Evolutionary conservation across 2,888 invertebrate genomes (phyloP), one percentile per base, ranked within the genome.

Genomic region (Andrena haemorrhoa): DNA sequence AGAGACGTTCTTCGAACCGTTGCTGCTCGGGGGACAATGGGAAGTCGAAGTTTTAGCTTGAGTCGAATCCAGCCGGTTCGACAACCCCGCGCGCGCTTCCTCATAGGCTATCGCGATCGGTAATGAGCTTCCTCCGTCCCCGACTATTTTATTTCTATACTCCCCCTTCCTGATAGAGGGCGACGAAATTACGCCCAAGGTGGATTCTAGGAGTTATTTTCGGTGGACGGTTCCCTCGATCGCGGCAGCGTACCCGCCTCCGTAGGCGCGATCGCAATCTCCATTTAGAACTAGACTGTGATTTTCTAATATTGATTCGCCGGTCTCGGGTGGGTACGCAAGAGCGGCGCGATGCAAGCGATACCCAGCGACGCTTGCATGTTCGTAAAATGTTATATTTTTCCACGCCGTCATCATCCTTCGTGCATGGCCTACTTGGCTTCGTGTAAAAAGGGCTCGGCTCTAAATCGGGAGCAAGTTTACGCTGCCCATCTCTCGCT

Each of bases 401-500:
- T 88, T 88, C 85, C 85, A 79, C 88, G 81, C 78, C 86, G 86
- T 80, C 86, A 65, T 71, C 87, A 84, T 86, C 88, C 88, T 79
- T 88, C 88, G 85, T 79, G 84, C 87, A 83, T 83, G 88, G 86
- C 89, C 88, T 88, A 88, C 84, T 88, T 88, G 89, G 87, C 88
- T 84, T 84, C 82, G 84, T 70, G 86, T 87, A 87, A 88, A 89
- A 90, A 91, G 90, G 90, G 90, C 90, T 90, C 82, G 89, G 86
- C 89, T 90, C 90, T 90, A 91, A 91, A 91, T 91, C 86, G 89
- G 89, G 90, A 90, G 83, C 88, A 84, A 84, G 89, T 90, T 90
- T 89, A 87, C 85, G 80, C 71, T 83, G 87, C 65, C 84, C 84
- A 87, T 88, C 88, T 84, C 79, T 80, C 83, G 82, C 79, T 88